Conservation (phyloP, 2,888 invertebrate genomes). For the Dorcus parallelipipedus region DNA sequence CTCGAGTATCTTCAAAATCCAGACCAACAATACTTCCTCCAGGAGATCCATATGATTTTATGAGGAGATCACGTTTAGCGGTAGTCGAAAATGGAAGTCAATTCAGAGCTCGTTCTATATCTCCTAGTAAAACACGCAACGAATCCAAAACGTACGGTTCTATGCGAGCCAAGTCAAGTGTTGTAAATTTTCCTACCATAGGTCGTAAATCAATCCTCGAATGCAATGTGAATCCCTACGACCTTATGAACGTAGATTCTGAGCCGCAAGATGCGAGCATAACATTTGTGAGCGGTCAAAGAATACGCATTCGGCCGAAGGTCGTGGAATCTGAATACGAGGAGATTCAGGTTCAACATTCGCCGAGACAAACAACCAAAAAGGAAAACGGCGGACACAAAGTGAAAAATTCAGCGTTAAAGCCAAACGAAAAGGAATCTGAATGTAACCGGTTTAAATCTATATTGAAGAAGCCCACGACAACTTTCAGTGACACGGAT, state of each 20-base stretch:
- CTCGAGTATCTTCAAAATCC: constrained; percentile 58
- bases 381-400: constrained; percentile 8
- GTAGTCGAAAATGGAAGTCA: constrained; percentile 34
- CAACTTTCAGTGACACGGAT: constrained; percentile 45
- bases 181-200: constrained; percentile 37
- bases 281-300: constrained; percentile 43
- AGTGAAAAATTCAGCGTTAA: constrained; percentile 12
- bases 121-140: constrained; percentile 38
- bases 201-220: constrained; percentile 71
- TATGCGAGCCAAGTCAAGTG: constrained; percentile 29
- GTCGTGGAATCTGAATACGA: constrained; percentile 35
- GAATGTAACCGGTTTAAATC: constrained; percentile 48
- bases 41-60: constrained; percentile 78
- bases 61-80: constrained; percentile 69
- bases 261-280: constrained; percentile 34
- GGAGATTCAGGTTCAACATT: constrained; percentile 34
- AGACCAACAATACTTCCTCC: constrained; percentile 65
- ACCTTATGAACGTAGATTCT: constrained; percentile 61
- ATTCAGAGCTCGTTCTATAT: constrained; percentile 50
- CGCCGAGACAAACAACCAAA: constrained; percentile 11
- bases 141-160: constrained; percentile 27
- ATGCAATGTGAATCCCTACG: constrained; percentile 82
- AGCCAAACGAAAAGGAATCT: constrained; percentile 36
- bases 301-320: constrained; percentile 49
- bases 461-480: constrained; percentile 54